Evolutionary conservation across 2,113 vertebrate species (phyloP), one percentile per base, ranked within the genome.

Genomic region (Hippocampus abdominalis): DNA sequence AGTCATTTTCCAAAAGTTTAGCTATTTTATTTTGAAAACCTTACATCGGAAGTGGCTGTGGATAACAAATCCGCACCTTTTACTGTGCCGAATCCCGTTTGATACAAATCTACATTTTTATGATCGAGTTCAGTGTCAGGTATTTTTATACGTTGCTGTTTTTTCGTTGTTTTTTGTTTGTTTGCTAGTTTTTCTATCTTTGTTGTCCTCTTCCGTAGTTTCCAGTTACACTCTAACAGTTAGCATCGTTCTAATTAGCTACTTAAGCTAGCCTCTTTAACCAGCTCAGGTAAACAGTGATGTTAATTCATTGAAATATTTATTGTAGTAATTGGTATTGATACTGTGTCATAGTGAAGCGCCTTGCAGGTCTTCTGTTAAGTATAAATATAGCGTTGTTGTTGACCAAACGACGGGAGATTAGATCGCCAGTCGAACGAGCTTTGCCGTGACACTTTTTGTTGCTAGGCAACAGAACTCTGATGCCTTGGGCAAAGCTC

Each of bases 381-480:
- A 7, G 16, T 29, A 53, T 27, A 40, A 27, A 70, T 20, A 3
- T 27, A 3, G 2, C 13, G 4, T 66, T 60, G 2, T 56, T 48
- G 46, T 53, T 36, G n/a, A 69, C 63, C 20, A 72, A 82, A 80
- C 70, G 42, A 62, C 67, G 16, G 54, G 79, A 88, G 82, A 86
- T 83, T 88, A 36, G 32, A 67, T 29, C 64, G 44, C 3, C 48
- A 87, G 70, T 64, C 9, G 62, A 70, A 56, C 69, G 81, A 86
- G 90, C 84, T 86, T 81, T 85, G 80, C 77, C 79, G 67, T 86
- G 79, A 73, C 53, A 71, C 63, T 54, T 53, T 3, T 36, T 69
- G 92, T 93, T 93, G 91, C 92, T 84, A 89, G 83, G 92, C 81
- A 91, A 93, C 92, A 32, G 61, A 68, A 76, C 70, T 79, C 66